Base-by-base conservation (phyloP, 2,113 vertebrate genomes). In the Hypocryptadius cinnamomeus region DNA sequence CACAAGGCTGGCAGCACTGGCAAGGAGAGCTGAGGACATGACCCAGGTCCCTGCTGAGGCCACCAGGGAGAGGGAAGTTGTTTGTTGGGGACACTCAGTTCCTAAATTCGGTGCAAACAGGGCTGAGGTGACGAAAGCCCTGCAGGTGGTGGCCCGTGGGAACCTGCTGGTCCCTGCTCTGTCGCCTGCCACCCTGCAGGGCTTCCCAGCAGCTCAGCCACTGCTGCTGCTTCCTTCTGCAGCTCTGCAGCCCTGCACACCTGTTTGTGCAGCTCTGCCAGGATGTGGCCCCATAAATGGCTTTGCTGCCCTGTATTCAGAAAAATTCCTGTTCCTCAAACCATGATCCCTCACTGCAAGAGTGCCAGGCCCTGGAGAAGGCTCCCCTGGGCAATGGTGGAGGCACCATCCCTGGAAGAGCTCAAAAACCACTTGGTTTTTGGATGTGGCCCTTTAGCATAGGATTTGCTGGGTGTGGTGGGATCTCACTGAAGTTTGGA, bases 261-360 rank as follows among this genome's bases (percentile, higher is more conserved):
- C 5, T 2, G 6, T 23, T 8, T 10, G 47, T 8, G 31, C 65
- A 60, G 3, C 44, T 24, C 69, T 42, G 33, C 4, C 24, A 0
- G 60, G 48, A 7, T 48, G 47, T 48, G 47, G 12, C 12, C 47
- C 47, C 22, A 47, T 4, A 13, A 57, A 57, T 15, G 21, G 17
- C 17, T 85, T 42, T 3, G 7, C 64, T 81, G 56, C 57, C 2
- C 0, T 5, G 24, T 1, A 3, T 11, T 27, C 37, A 42, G 77
- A 22, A 13, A 5, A 27, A 31, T 8, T 8, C 25, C 17, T 0
- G 0, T 30, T 13, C 54, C 71, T 42, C 6, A 0, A 6, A 14
- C 37, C 6, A 1, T 2, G 20, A 30, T 40, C 53, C 61, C n/a
- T 51, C 77, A 6, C 33, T 74, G 61, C 1, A 9, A 18, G 17